These are phyloP conservation scores for Psammodynastes pulverulentus DNA, from an alignment of 2,113 vertebrate species.

Conservation along the genomic window DNA sequence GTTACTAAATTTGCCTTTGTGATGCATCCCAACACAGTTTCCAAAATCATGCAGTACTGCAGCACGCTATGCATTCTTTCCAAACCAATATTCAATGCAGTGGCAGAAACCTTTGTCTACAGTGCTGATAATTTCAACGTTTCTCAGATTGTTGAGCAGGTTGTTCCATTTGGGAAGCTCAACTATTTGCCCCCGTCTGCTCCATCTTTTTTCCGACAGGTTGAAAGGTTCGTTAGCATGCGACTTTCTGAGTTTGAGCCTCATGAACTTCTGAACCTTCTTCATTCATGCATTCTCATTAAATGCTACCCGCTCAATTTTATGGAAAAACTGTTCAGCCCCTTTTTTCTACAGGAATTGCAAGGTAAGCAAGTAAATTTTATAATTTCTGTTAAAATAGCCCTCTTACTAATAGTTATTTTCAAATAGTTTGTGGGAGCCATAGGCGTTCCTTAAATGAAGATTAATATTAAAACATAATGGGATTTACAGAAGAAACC, in stretches of 20 bases:
- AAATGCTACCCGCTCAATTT: constrained; percentile 88
- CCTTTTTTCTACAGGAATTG: constrained; percentile 83
- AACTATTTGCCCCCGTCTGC: constrained; percentile 85
- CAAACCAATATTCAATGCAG: constrained; percentile 72
- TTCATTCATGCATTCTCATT: constrained; percentile 84
- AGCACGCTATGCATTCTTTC: constrained; percentile 76
- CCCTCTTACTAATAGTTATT: background rate
- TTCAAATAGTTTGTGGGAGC: background rate
- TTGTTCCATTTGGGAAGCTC: constrained; percentile 82
- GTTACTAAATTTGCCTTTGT: constrained; percentile 61
- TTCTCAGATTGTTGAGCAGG: constrained; percentile 75
- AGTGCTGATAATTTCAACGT: constrained; percentile 76
- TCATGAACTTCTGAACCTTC: constrained; percentile 74
- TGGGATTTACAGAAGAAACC: background rate
- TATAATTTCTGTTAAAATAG: fast-evolving
- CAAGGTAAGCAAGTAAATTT: constrained; percentile 73
- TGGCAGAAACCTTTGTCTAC: constrained; percentile 82
- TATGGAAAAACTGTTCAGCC: constrained; percentile 84
- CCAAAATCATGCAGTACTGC: constrained; percentile 80
- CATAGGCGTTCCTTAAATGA: background rate
- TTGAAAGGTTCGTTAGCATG: constrained; percentile 74
- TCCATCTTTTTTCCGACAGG: constrained; percentile 75
- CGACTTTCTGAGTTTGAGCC: constrained; percentile 79
- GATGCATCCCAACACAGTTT: constrained; percentile 72
- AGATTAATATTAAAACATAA: background rate